Evolutionary conservation across 1,140 invertebrate genomes (phyloP), one percentile per base, ranked within the genome.

Genomic region (Pinna nobilis): DNA sequence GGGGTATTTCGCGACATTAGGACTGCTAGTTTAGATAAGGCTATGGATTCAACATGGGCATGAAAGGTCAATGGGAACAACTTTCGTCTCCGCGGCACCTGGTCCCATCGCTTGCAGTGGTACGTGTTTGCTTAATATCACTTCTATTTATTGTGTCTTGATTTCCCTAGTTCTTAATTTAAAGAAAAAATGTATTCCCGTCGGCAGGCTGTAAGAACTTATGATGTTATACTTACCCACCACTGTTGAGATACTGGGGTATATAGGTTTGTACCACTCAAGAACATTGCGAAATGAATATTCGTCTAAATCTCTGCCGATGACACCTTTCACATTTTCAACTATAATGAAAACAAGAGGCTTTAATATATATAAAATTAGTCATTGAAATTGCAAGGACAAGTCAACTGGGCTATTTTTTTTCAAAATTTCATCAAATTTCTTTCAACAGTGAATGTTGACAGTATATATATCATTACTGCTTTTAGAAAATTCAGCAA

Each of bases 201-300:
- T n/a, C n/a, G n/a, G n/a, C n/a, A n/a, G n/a, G n/a, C n/a, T n/a
- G n/a, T n/a, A n/a, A n/a, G n/a, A n/a, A n/a, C n/a, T n/a, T n/a
- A n/a, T n/a, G n/a, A n/a, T n/a, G n/a, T 63, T 39, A 9, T 41
- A 63, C 23, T 28, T 51, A 57, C 51, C 28, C 32, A 33, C 41
- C 4, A 72, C 41, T 23, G 37, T 44, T 7, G 32, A 6, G 9
- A 65, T 44, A 23, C 63, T 49, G 35, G 63, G 63, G 28, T 65
- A 66, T 28, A 67, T 51, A 15, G 63, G 64, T 50, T 66, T 44
- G 47, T 66, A 75, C 44, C 66, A 25, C 2, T 55, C 51, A 13
- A 64, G 32, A 25, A 57, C 60, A 7, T 63, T 3, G 20, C 59
- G 59, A 25, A 63, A 63, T 15, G 39, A 41, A 15, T 63, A 33